Evolutionary conservation across 2,113 vertebrate genomes (phyloP).

Genomic region (Sula dactylatra): DNA sequence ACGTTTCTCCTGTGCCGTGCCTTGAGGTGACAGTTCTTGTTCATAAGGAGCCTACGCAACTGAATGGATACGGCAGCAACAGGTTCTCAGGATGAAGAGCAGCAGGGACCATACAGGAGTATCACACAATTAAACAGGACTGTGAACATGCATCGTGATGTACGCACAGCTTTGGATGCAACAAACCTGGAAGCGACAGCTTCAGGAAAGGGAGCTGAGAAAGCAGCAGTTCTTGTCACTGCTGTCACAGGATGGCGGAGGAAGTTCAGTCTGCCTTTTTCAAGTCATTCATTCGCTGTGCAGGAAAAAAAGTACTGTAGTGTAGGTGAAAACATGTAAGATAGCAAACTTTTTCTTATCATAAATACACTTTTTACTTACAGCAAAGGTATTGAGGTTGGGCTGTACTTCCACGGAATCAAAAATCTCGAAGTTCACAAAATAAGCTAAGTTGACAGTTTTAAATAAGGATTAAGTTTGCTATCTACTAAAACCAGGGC

Average conservation of each 20-base stretch:
- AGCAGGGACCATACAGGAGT: background rate
- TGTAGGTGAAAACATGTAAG: background rate
- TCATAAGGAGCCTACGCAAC: background rate
- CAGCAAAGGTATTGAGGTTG: background rate
- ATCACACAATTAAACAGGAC: background rate
- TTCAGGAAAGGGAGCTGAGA: background rate
- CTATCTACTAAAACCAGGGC: background rate
- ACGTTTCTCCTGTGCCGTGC: background rate
- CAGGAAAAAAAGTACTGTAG: background rate
- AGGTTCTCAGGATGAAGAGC: background rate
- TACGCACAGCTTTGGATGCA: background rate
- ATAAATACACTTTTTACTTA: too few relatives aligned
- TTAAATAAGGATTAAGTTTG: background rate
- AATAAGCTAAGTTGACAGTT: background rate
- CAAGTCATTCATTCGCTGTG: background rate
- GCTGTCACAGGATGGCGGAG: background rate
- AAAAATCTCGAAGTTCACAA: fast-evolving
- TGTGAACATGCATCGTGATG: fast-evolving
- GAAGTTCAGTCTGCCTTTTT: background rate
- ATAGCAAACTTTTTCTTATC: background rate
- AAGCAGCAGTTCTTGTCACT: background rate
- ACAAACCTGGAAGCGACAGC: background rate
- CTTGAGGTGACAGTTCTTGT: background rate
- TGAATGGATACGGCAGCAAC: background rate
- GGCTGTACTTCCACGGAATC: background rate